Base-by-base conservation (phyloP, 2,797 vertebrate genomes). In the Meda fulgida region DNA sequence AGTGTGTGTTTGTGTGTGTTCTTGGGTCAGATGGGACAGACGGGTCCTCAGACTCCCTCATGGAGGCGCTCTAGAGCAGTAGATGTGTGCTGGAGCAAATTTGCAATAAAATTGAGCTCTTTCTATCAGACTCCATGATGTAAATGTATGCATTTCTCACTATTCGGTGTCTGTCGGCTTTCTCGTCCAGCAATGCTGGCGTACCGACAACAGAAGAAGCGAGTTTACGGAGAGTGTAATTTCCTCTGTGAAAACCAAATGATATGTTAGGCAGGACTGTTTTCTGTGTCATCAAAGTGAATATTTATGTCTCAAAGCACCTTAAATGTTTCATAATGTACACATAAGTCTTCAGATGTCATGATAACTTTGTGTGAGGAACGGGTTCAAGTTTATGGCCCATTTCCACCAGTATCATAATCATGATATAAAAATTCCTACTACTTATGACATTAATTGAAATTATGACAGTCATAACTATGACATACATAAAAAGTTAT, bases 41-140 rank as follows among this genome's bases (percentile, higher is more conserved):
- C 55, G 36, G 46, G 40, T 46, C 53, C 58, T 23, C 19, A n/a
- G 34, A 55, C n/a, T 18, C 31, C 19, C 53, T 81, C n/a, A 9
- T 26, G 55, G 73, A 9, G 86, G 86, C 21, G 67, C 72, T 78
- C 71, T 71, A 13, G 43, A 87, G 78, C 63, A 38, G n/a, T 9
- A 26, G 14, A 60, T 51, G 66, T 34, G 29, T 36, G 19, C 29
- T 31, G 16, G 58, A 78, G 23, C 36, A 65, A 31, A 18, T 65
- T 29, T 31, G 26, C 26, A 2, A 31, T 34, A 19, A 14, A 7
- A 51, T 36, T 3, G 29, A 9, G 5, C 46, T 72, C 40, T 53
- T 5, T 14, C 5, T 26, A 26, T 71, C 70, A 3, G 40, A 51
- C 71, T 73, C 71, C 18, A 11, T 18, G 48, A 21, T 13, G 29